Conservation (phyloP, 2,113 vertebrate species). For the Eubucco bourcierii region DNA sequence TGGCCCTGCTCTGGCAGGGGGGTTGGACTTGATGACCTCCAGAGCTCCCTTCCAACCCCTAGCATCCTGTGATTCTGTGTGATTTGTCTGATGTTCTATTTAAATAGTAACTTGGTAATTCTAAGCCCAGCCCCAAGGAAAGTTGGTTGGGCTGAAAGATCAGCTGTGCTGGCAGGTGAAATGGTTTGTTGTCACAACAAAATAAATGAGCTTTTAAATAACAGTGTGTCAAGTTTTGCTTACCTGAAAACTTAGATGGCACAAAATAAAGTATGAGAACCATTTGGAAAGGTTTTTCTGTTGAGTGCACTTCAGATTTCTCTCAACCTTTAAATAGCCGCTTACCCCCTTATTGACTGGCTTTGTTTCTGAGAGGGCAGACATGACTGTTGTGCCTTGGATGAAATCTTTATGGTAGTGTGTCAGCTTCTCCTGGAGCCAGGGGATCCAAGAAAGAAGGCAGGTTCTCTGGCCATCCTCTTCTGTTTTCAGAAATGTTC, state of each 20-base stretch:
- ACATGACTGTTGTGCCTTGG: neutral
- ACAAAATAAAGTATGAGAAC: neutral
- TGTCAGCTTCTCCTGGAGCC: neutral
- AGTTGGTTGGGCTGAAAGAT: neutral
- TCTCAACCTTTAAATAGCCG: neutral
- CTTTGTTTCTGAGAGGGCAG: neutral
- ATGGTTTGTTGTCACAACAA: neutral
- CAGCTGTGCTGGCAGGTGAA: neutral
- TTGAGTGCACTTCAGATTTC: neutral
- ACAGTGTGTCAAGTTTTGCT: neutral
- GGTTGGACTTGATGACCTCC: too few species aligned
- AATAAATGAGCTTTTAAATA: constrained; percentile 13
- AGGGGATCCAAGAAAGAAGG: neutral
- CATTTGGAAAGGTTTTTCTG: neutral
- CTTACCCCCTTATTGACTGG: neutral
- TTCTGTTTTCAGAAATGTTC: neutral
- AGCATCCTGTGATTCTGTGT: too few species aligned
- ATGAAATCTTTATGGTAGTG: neutral
- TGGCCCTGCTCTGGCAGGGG: too few species aligned
- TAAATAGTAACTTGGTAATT: neutral
- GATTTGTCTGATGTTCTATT: neutral
- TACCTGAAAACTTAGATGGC: neutral
- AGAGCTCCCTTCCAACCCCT: too few species aligned
- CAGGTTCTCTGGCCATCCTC: neutral
- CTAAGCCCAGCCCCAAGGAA: neutral